A percentile compares a stretch with the other conserved stretches of the same genome.
These are phyloP conservation scores for Drosophila fuyamai DNA, from an alignment of 1,140 invertebrate species.

Conservation along the genomic window DNA sequence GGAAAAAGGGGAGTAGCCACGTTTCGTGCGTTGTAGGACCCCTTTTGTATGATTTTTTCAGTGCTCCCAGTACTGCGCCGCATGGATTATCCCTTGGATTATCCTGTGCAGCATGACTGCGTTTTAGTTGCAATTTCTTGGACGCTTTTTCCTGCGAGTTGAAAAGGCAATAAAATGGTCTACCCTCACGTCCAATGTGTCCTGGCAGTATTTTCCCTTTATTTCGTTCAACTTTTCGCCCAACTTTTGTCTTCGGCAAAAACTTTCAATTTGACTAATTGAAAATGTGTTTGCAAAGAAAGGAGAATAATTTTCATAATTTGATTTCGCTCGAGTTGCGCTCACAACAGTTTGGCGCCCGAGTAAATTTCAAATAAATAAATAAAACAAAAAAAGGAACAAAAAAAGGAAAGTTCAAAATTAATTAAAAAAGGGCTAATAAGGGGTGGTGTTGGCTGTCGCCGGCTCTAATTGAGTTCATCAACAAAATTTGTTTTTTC, in stretches of 20 bases:
- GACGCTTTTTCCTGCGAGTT: constrained; percentile 23
- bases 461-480: constrained; percentile 68
- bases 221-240: constrained; percentile 31
- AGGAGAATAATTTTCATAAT: constrained; percentile 74
- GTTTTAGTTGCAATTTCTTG: constrained; percentile 74
- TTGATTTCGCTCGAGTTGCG: constrained; percentile 53
- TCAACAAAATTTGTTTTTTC: constrained; percentile 61
- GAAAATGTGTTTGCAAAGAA: constrained; percentile 60
- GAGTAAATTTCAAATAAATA: constrained; percentile 38
- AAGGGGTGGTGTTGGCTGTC: constrained; percentile 23
- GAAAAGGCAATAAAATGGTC: constrained; percentile 48
- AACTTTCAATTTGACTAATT: constrained; percentile 72
- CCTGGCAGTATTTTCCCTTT: constrained; percentile 33
- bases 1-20: neutral
- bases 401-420: constrained; percentile 42
- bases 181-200: constrained; percentile 37
- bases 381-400: constrained; percentile 27
- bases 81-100: constrained; percentile 71
- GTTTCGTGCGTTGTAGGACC: constrained; percentile 35
- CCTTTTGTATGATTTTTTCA: constrained; percentile 42
- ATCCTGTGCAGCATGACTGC: constrained; percentile 74
- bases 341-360: constrained; percentile 47
- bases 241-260: constrained; percentile 39
- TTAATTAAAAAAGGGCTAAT: constrained; percentile 68
- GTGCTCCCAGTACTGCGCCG: constrained; percentile 10